These are phyloP conservation scores for Cydia fagiglandana DNA, from an alignment of 1,140 invertebrate species.

Conservation along the genomic window DNA sequence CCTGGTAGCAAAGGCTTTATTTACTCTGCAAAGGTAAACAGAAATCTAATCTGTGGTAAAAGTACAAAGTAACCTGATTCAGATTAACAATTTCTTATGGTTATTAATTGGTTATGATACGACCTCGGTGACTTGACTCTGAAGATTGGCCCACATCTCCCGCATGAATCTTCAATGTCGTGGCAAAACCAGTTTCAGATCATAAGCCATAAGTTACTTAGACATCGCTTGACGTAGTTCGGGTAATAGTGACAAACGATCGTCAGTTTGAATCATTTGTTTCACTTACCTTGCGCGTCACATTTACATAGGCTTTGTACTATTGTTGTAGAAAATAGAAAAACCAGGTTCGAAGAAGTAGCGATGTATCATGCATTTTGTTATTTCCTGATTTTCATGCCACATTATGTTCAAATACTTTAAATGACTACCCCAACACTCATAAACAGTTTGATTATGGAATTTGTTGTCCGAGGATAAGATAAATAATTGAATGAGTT, in stretches of 20 bases:
- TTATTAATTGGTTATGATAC: too few species aligned
- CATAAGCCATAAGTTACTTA: background rate
- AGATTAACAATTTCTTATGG: too few species aligned
- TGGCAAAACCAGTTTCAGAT: too few species aligned
- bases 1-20: conserved; percentile 9
- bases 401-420: background rate
- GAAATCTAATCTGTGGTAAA: too few species aligned
- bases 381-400: conserved; percentile 4
- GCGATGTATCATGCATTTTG: background rate
- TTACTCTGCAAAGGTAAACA: background rate
- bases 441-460: too few species aligned
- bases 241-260: conserved; percentile 43
- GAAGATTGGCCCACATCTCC: too few species aligned
- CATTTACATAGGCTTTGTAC: conserved; percentile 13
- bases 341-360: background rate
- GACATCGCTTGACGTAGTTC: background rate
- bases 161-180: too few species aligned
- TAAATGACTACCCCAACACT: too few species aligned
- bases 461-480: too few species aligned
- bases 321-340: background rate
- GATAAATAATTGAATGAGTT: too few species aligned
- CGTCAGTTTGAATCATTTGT: conserved; percentile 42
- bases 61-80: too few species aligned
- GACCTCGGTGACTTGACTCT: too few species aligned
- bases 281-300: conserved; percentile 36